These are phyloP conservation scores for Phenganax subtilis DNA, from an alignment of 92 coral and sea anemone species.

Conservation along the genomic window DNA sequence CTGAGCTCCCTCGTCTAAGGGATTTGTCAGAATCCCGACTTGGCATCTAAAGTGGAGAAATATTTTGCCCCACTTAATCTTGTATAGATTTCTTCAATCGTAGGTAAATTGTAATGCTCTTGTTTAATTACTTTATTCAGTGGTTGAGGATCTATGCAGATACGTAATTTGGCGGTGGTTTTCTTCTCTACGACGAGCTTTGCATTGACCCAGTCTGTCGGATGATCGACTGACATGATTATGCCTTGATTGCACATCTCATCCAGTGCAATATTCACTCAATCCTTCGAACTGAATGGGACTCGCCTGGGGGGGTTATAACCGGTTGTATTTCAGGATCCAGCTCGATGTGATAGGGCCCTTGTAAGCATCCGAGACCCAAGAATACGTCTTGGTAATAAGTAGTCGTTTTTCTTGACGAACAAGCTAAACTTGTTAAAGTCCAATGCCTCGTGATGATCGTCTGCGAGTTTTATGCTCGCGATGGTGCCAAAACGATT, in stretches of 20 bases:
- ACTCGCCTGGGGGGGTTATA: neutral
- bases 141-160: slow-evolving; percentile 47
- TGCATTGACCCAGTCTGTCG: slow-evolving; percentile 1
- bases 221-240: neutral
- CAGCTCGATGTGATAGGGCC: neutral
- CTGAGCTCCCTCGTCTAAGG: too few relatives aligned
- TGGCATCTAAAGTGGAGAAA: slow-evolving; percentile 47
- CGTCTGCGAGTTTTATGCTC: too few relatives aligned
- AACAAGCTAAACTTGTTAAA: too few relatives aligned
- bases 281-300: neutral
- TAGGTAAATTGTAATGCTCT: slow-evolving; percentile 44
- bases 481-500: too few relatives aligned
- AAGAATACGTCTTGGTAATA: neutral
- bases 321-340: neutral
- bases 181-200: slow-evolving; percentile 29
- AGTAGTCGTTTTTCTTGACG: too few relatives aligned
- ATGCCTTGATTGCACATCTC: neutral
- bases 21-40: neutral
- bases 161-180: slow-evolving; percentile 41
- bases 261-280: neutral
- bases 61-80: slow-evolving; percentile 35
- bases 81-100: slow-evolving; percentile 42
- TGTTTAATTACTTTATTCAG: slow-evolving; percentile 21
- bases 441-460: too few relatives aligned
- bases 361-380: neutral